Base-by-base conservation (phyloP, 1,140 invertebrate genomes). In the Ceratitis capitata region DNA sequence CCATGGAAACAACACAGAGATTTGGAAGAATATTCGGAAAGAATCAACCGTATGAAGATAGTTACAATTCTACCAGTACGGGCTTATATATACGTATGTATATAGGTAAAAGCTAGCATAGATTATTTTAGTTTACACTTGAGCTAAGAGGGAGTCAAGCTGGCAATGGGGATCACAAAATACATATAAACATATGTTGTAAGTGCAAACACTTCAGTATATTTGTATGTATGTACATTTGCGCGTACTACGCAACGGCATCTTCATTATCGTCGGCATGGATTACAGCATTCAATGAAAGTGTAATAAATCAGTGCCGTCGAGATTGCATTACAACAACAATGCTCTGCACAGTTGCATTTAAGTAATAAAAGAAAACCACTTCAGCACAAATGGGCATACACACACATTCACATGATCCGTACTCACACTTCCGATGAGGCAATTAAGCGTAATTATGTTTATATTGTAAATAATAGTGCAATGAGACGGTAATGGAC, bases 391-490 rank as follows among this genome's bases (percentile, higher is more conserved):
- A 56, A 6, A 56, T n/a, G n/a, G n/a, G n/a, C n/a, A n/a, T n/a
- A n/a, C n/a, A n/a, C n/a, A n/a, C n/a, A n/a, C n/a, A n/a, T n/a
- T n/a, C n/a, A n/a, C n/a, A n/a, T n/a, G n/a, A n/a, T n/a, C n/a
- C 10, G 19, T 16, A 56, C 10, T 10, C 51, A 61, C 39, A 78
- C 69, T 78, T 78, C 69, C 69, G 69, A 23, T 39, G 69, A 2
- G 42, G 39, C 69, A 78, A 78, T 78, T 78, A 78, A 78, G 69
- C 69, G 69, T 78, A 78, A 78, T 78, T 78, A 78, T 78, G 39
- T 78, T 78, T 78, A 45, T 78, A 78, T 78, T 78, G 69, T 78
- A 78, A 78, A 23, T 78, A 78, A 78, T 78, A 78, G 39, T 9
- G 39, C 39, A 45, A 42, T 78, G 39, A 42, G 69, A 5, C 69